Conservation (phyloP, 2,113 vertebrate species). For the Okapia johnstoni region DNA sequence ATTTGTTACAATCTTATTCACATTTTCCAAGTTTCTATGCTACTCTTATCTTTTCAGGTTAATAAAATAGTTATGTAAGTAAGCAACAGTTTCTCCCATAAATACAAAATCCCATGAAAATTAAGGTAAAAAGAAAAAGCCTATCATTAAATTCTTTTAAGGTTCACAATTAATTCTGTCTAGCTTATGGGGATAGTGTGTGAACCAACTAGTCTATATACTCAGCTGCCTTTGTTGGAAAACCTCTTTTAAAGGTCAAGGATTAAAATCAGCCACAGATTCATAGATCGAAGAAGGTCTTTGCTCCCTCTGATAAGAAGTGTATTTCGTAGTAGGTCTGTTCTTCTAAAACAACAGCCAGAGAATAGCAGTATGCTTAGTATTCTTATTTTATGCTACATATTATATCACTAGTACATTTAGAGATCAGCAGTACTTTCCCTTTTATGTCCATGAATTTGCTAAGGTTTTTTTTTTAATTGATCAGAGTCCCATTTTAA, state of each 20-base stretch:
- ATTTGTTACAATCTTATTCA: constrained; percentile 1
- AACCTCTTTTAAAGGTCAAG: constrained; percentile 30
- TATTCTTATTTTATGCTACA: not conserved
- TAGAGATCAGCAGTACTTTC: not conserved
- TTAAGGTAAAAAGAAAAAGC: constrained; percentile 19
- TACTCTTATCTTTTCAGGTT: constrained; percentile 23
- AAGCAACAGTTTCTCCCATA: constrained; percentile 5
- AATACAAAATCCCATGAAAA: constrained; percentile 40
- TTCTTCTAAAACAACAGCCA: not conserved
- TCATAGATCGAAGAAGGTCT: not conserved
- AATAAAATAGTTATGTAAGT: constrained; percentile 35
- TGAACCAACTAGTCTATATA: not conserved
- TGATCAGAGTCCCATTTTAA: not conserved
- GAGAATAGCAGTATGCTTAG: not conserved
- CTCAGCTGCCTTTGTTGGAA: constrained; percentile 7
- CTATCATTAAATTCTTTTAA: constrained; percentile 28
- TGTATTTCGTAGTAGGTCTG: not conserved
- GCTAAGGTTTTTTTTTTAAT: not conserved
- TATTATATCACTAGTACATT: not conserved
- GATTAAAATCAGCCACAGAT: constrained; percentile 3
- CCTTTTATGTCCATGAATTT: not conserved
- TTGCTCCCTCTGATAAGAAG: constrained; percentile 12
- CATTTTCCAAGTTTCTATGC: constrained; percentile 6
- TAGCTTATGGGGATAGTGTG: not conserved
- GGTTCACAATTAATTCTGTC: not conserved